Conservation (phyloP, 2,888 invertebrate genomes). For the Bombylius discolor region DNA sequence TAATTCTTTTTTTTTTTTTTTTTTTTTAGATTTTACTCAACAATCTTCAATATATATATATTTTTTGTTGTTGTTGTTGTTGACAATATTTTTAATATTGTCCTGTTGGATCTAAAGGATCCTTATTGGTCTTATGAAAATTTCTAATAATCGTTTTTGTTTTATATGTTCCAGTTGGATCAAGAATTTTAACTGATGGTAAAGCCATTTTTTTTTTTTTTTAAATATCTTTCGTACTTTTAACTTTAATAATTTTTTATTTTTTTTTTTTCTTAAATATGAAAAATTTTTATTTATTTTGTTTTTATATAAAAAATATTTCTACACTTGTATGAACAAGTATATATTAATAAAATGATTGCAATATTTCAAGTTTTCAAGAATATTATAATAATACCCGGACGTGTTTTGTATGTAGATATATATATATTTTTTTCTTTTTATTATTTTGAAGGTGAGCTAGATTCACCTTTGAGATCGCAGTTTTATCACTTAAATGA, state of each 20-base stretch:
- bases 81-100: slow-evolving; percentile 24
- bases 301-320: too few relatives aligned
- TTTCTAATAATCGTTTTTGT: neutral
- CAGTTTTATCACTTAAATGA: neutral
- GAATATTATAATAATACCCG: neutral
- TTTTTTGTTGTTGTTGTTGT: too few relatives aligned
- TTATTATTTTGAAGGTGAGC: neutral
- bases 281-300: too few relatives aligned
- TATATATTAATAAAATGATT: too few relatives aligned
- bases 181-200: slow-evolving; percentile 19
- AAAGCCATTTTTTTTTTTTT: slow-evolving; percentile 19
- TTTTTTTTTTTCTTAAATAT: neutral
- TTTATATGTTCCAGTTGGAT: slow-evolving; percentile 33
- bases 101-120: slow-evolving; percentile 32
- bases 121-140: slow-evolving; percentile 2
- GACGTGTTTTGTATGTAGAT: neutral
- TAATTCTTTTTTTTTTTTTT: too few relatives aligned
- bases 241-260: neutral
- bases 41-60: too few relatives aligned
- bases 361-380: too few relatives aligned
- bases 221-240: neutral
- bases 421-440: neutral
- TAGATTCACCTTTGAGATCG: neutral
- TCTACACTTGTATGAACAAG: too few relatives aligned
- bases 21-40: too few relatives aligned